Base-by-base conservation (phyloP, 2,888 invertebrate species). In the Sarcophaga caerulescens region DNA sequence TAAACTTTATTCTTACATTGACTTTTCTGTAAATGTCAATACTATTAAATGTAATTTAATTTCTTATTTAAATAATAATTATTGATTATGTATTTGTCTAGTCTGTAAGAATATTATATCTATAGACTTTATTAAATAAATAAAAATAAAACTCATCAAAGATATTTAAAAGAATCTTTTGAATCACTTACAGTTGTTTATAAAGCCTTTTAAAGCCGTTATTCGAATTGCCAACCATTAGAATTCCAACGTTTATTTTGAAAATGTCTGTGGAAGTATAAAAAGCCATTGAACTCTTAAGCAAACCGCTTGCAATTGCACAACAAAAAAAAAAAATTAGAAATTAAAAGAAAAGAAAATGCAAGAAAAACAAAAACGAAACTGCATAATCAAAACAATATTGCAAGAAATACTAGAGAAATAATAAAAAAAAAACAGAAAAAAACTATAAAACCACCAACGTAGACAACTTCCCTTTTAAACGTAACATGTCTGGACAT, bases 221-320 rank as follows among this genome's bases (percentile, higher is more conserved):
- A 60, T 21, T 25, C 14, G 57, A 76, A 25, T 59, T 63, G 12
- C 25, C n/a, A 47, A 79, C 78, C 52, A 14, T 23, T 47, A 52
- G 4, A 17, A 52, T 12, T 1, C 1, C 0, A 52, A 14, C 23
- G 47, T 52, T 62, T 8, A 12, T 6, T 52, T 52, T 0, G 25
- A 68, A 23, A 35, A 23, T 25, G 10, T n/a, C 47, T 78, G 44
- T 57, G 60, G 70, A 44, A 66, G 10, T 10, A 76, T 17, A 88
- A 65, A 65, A 88, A 88, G 89, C 88, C 89, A 88, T 85, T 88
- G 89, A 89, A 88, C 89, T 88, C 63, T 52, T 78, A 66, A 47
- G 65, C 63, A 66, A 74, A 21, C 78, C 63, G 59, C 79, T 79
- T 79, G 76, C 47, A 82, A 75, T 47, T 79, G 80, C 71, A 80